These are phyloP conservation scores for Forbesichthys agassizii DNA, from an alignment of 2,113 vertebrate species.

Conservation along the genomic window DNA sequence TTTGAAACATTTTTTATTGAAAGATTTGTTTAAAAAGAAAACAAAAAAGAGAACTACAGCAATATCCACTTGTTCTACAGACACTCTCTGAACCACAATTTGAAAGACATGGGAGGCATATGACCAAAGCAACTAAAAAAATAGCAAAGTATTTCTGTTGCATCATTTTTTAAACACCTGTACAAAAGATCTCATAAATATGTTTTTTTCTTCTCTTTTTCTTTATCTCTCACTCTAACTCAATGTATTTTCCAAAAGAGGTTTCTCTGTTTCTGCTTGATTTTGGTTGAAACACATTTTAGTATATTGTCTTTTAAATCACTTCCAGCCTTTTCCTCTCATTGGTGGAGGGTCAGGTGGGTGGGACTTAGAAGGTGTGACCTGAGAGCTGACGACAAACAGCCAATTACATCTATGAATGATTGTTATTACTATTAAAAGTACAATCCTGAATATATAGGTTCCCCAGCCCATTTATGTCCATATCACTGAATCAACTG, in stretches of 20 bases:
- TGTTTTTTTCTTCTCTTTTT: conserved; percentile 66
- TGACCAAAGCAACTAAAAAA: conserved; percentile 90
- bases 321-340: conserved; percentile 39
- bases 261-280: conserved; percentile 68
- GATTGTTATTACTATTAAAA: neutral
- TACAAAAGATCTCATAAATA: conserved; percentile 89
- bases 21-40: conserved; percentile 95
- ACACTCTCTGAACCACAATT: conserved; percentile 90
- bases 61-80: conserved; percentile 97
- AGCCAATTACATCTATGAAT: conserved; percentile 28
- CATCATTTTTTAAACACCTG: conserved; percentile 83
- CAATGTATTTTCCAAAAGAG: conserved; percentile 79
- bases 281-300: conserved; percentile 73
- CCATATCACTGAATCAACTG: no score
- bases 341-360: conserved; percentile 46
- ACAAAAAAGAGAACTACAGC: conserved; percentile 83
- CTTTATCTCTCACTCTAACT: conserved; percentile 16
- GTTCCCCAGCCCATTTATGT: no score
- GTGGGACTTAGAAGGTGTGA: conserved; percentile 14
- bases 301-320: conserved; percentile 15
- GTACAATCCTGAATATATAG: neutral
- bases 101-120: conserved; percentile 85
- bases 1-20: conserved; percentile 86
- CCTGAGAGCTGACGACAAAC: conserved; percentile 24
- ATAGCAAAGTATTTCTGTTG: conserved; percentile 81